Conservation (phyloP, 2,113 vertebrate species). For the Ranitomeya variabilis region DNA sequence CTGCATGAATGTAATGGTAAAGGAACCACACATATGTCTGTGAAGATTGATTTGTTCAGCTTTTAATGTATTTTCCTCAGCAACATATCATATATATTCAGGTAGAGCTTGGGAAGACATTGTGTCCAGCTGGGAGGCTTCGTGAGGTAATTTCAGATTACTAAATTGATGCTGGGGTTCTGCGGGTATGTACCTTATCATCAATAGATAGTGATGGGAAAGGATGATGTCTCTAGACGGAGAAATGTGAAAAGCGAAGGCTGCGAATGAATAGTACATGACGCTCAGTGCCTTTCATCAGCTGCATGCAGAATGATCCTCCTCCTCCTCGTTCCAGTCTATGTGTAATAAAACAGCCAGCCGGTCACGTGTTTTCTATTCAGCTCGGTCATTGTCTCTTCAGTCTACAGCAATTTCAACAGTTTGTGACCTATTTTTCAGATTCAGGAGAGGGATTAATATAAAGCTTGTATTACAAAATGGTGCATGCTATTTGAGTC, state of each 20-base stretch:
- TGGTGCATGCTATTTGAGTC: not conserved
- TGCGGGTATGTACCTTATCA: not conserved
- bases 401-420: conserved; percentile 19
- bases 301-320: conserved; percentile 14
- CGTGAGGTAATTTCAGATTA: conserved; percentile 38
- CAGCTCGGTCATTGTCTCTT: conserved; percentile 42
- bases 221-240: not conserved
- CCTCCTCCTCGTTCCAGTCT: conserved; percentile 23
- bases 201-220: not conserved
- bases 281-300: not conserved
- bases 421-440: conserved; percentile 47
- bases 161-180: conserved; percentile 27
- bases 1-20: conserved; percentile 1
- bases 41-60: conserved; percentile 37
- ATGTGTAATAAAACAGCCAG: conserved; percentile 18
- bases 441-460: conserved; percentile 30
- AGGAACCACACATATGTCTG: conserved; percentile 36
- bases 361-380: not conserved
- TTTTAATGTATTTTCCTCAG: conserved; percentile 43
- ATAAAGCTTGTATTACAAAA: conserved; percentile 20
- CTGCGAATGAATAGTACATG: conserved; percentile 7
- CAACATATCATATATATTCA: conserved; percentile 29
- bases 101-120: conserved; percentile 8
- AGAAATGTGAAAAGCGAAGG: conserved; percentile 1
- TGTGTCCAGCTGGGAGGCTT: conserved; percentile 33